These are phyloP conservation scores for Limanda limanda DNA, from an alignment of 2,113 vertebrate species.

Conservation along the genomic window DNA sequence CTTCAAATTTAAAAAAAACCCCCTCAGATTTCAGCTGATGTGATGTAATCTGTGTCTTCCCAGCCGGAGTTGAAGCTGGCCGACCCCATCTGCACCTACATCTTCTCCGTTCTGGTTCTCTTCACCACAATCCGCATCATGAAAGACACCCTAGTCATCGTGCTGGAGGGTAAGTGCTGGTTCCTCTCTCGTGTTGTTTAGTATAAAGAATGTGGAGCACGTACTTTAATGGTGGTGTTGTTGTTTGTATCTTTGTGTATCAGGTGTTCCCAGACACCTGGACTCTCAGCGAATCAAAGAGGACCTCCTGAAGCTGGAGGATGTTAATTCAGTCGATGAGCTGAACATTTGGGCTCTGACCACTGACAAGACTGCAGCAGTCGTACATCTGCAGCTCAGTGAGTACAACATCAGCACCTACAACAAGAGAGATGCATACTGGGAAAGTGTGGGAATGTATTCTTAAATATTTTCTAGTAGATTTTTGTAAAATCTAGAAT, in stretches of 20 bases:
- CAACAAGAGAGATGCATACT: too few species aligned
- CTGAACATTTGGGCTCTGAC: conserved; percentile 97
- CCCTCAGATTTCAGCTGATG: too few species aligned
- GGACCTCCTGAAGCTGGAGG: conserved; percentile 92
- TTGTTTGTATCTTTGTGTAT: background rate
- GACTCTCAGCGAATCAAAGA: conserved; percentile 89
- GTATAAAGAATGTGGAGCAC: accelerated
- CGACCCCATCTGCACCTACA: conserved; percentile 96
- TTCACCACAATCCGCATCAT: conserved; percentile 94
- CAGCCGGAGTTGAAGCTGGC: conserved; percentile 97
- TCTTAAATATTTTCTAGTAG: background rate
- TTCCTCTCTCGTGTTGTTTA: background rate
- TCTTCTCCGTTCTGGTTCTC: conserved; percentile 95
- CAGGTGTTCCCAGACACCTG: conserved; percentile 92
- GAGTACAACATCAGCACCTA: conserved; percentile 58
- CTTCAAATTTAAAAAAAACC: too few species aligned
- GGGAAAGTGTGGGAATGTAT: background rate
- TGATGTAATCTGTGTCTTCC: conserved; percentile 46
- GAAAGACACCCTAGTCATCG: conserved; percentile 91
- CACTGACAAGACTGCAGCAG: conserved; percentile 89
- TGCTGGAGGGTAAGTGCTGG: conserved; percentile 90
- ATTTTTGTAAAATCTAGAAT: background rate
- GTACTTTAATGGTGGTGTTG: background rate
- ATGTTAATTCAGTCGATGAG: conserved; percentile 93
- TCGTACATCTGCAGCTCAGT: conserved; percentile 94